These are phyloP conservation scores for Megaceryle alcyon DNA, from an alignment of 2,797 vertebrate species.

Conservation along the genomic window DNA sequence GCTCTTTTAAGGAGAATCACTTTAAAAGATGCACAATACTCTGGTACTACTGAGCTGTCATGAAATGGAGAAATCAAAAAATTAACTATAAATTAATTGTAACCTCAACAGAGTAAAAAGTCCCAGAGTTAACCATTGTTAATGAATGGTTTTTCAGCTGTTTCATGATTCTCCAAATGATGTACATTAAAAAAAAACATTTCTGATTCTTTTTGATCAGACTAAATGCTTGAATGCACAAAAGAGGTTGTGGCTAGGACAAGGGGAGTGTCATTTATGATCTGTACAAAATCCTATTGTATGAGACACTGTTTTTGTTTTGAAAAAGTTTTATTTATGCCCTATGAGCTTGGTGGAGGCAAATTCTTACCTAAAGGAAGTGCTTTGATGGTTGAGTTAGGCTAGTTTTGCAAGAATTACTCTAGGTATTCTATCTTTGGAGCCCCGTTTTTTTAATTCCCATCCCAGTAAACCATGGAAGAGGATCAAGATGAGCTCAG, in stretches of 20 bases:
- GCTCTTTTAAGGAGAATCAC: neutral
- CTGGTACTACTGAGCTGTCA: neutral
- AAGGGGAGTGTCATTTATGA: conserved; percentile 29
- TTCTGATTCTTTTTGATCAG: neutral
- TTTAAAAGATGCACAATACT: neutral
- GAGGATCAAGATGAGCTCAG: conserved; percentile 28
- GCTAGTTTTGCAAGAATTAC: conserved; percentile 69
- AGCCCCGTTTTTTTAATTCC: conserved; percentile 7
- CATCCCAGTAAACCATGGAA: conserved; percentile 16
- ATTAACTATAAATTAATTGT: neutral
- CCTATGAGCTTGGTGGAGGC: conserved; percentile 49
- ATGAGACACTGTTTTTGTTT: conserved; percentile 22
- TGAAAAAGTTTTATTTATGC: conserved; percentile 57
- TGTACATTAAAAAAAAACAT: neutral
- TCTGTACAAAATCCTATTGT: conserved; percentile 15
- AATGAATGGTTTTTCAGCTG: neutral
- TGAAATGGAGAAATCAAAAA: neutral
- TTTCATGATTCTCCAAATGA: neutral
- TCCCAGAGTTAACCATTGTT: neutral
- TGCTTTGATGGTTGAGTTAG: conserved; percentile 67
- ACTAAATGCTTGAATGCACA: neutral
- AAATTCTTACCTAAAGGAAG: conserved; percentile 71
- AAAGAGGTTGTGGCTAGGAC: conserved; percentile 40
- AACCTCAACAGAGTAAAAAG: neutral
- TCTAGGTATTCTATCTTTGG: conserved; percentile 48